phyloP scores from a whole-genome alignment of 2,797 vertebrate species.

The Aselliscus stoliczkanus region DNA sequence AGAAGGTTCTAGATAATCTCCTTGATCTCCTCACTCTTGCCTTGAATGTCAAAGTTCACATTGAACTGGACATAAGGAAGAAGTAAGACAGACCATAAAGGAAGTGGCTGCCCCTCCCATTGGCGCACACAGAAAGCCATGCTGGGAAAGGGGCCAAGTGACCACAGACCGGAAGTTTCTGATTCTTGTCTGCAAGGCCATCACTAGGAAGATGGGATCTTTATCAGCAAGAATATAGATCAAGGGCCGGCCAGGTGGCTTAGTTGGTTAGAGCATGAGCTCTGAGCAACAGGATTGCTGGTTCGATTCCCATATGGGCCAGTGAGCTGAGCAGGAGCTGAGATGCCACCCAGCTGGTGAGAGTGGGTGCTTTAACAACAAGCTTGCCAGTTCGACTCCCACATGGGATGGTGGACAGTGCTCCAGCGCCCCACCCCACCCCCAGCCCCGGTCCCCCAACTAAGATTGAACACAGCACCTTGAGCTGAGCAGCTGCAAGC shows the following conservation, averaged over 20 bases:
- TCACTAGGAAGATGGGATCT: neutral
- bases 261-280: too few species aligned
- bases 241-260: neutral
- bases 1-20: neutral
- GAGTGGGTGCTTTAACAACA: too few species aligned
- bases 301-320: too few species aligned
- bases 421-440: too few species aligned
- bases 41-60: neutral
- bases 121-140: neutral
- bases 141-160: neutral
- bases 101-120: neutral
- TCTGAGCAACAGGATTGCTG: too few species aligned
- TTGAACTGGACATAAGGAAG: neutral
- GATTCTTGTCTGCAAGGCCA: neutral
- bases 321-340: too few species aligned
- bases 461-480: too few species aligned
- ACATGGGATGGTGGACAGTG: too few species aligned
- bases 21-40: neutral
- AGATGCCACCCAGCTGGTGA: too few species aligned
- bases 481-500: too few species aligned
- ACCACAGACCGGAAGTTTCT: neutral
- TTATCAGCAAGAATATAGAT: neutral
- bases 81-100: neutral
- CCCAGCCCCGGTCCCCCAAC: too few species aligned
- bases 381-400: too few species aligned